A percentile compares a stretch with the other conserved stretches of the same genome.
Evolutionary conservation across 2,113 vertebrate genomes (phyloP).

Genomic region (Larimichthys polyactis): DNA sequence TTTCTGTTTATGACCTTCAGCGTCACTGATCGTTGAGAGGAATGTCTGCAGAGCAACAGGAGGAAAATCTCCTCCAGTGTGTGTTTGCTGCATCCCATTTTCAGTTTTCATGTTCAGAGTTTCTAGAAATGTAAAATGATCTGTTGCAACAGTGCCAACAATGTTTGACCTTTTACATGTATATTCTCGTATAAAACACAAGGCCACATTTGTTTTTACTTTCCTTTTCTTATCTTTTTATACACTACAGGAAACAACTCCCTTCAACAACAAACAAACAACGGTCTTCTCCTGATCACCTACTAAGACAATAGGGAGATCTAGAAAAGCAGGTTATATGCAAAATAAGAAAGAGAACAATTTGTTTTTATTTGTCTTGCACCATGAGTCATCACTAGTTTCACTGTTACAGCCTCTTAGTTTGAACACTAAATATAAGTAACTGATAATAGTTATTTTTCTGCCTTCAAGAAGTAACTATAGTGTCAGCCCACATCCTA

Average conservation of each 20-base stretch:
- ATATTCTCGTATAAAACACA: not conserved
- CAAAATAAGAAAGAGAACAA: not conserved
- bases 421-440: not conserved
- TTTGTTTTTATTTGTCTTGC: not conserved
- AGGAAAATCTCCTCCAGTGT: not conserved
- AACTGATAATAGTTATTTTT: not conserved
- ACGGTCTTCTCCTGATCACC: not conserved
- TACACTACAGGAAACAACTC: not conserved
- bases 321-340: no score
- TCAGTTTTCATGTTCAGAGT: not conserved
- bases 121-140: not conserved
- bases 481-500: not conserved
- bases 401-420: not conserved
- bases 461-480: not conserved
- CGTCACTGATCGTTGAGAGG: not conserved
- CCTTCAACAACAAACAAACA: no score
- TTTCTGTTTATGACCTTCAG: conserved; percentile 6
- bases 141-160: not conserved
- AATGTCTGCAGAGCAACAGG: conserved; percentile 3
- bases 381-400: not conserved
- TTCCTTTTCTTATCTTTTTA: not conserved
- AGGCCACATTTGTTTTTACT: not conserved
- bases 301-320: not conserved
- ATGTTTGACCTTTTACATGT: not conserved
- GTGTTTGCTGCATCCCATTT: not conserved